A percentile compares a stretch with the other conserved stretches of the same genome.
phyloP scores from a whole-genome alignment of 2,797 vertebrate species.

The Bradypodion ventrale region DNA sequence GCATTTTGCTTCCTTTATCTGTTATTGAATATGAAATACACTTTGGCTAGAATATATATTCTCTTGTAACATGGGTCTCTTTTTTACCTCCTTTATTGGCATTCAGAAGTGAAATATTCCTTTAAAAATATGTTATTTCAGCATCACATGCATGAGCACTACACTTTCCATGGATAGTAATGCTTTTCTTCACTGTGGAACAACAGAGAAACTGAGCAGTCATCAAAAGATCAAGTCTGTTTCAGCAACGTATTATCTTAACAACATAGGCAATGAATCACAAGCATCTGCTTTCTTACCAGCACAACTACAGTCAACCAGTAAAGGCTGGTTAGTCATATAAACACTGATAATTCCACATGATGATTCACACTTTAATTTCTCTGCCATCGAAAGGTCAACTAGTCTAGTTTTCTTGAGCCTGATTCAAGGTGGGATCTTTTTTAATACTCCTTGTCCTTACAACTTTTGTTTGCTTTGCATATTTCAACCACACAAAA shows the following conservation, averaged over 20 bases:
- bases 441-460: slow-evolving; percentile 35
- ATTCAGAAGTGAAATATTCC: background rate
- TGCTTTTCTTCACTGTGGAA: background rate
- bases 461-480: slow-evolving; percentile 66
- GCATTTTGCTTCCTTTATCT: background rate
- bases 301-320: background rate
- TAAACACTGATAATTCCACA: background rate
- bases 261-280: background rate
- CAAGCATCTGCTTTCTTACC: background rate
- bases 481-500: slow-evolving; percentile 60
- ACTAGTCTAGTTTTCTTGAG: slow-evolving; percentile 37
- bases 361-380: slow-evolving; percentile 10
- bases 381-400: slow-evolving; percentile 54
- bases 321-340: slow-evolving; percentile 45
- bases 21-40: background rate
- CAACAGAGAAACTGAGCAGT: background rate
- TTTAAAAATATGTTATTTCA: background rate
- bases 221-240: background rate
- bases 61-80: background rate
- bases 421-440: slow-evolving; percentile 40
- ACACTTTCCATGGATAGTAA: background rate
- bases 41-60: background rate
- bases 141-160: background rate
- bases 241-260: slow-evolving; percentile 6
- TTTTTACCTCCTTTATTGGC: background rate